A percentile compares a stretch with the other conserved stretches of the same genome.
Evolutionary conservation across 2,888 invertebrate species (phyloP).

Genomic region (Craniophora ligustri): DNA sequence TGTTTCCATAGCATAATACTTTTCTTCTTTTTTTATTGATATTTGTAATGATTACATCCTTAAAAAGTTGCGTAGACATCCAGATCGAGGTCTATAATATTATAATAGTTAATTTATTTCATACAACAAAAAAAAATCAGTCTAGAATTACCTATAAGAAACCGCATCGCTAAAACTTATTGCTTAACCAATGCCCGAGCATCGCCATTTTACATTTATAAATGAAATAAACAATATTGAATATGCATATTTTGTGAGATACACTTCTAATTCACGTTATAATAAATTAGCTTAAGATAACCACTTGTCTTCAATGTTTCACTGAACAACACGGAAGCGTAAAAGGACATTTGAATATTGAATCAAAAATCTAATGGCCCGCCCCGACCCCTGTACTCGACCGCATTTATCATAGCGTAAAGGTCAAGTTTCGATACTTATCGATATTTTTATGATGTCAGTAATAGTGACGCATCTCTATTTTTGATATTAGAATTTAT

Average conservation of each 20-base stretch:
- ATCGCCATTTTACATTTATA: neutral
- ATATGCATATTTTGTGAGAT: too few relatives aligned
- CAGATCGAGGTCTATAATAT: too few relatives aligned
- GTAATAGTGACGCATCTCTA: slow-evolving; percentile 76
- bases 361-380: slow-evolving; percentile 60
- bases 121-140: too few relatives aligned
- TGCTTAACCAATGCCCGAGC: too few relatives aligned
- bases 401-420: slow-evolving; percentile 79
- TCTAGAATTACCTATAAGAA: too few relatives aligned
- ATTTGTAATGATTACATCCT: too few relatives aligned
- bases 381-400: slow-evolving; percentile 73
- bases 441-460: slow-evolving; percentile 80
- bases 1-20: too few relatives aligned
- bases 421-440: slow-evolving; percentile 82
- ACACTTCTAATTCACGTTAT: neutral
- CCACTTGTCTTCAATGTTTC: neutral
- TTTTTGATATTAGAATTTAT: slow-evolving; percentile 59
- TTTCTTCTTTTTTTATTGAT: too few relatives aligned
- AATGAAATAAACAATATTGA: too few relatives aligned
- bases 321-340: slow-evolving; percentile 26
- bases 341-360: slow-evolving; percentile 30
- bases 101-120: too few relatives aligned
- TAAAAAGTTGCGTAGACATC: too few relatives aligned
- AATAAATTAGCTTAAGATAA: slow-evolving; percentile 29
- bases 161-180: too few relatives aligned